Base-by-base conservation (phyloP, 2,888 invertebrate genomes). In the Dicycla oo region DNA sequence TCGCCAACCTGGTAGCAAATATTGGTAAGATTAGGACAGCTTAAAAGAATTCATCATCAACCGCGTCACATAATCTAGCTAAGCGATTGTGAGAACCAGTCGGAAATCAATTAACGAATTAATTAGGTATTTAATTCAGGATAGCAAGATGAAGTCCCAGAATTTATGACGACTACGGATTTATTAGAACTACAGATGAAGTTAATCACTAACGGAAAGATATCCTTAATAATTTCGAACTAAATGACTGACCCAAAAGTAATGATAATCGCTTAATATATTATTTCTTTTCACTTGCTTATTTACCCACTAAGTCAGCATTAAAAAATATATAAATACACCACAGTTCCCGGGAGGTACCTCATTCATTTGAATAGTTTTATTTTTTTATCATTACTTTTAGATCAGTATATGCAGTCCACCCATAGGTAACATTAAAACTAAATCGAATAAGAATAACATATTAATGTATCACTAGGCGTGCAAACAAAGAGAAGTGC, bases 1-100 rank as follows among this genome's bases (percentile, higher is more conserved):
- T 98, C 98, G 60, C 98, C 98, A 83, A 98, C 97, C 98, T 98
- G 91, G 3, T 80, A 72, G 75, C 67, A 77, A 70, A 71, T 65
- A 34, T 63, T 61, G 2, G 10, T 38, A 43, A 62, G 8, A 3
- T 78, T 61, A 64, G n/a, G 13, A 54, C 30, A 45, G 13, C 13
- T 18, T 18, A 23, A 49, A 30, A 30, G 26, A 45, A 15, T 1
- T n/a, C 7, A 34, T 18, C 10, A 62, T n/a, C 47, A 30, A 30
- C 15, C 30, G 13, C 47, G 47, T 62, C 15, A 62, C 2, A 20
- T 45, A 45, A 61, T 45, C 45, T 20, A 5, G 8, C 61, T 20
- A 26, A 26, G 26, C 26, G 13, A 11, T 43, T 20, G 26, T 26
- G 45, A 30, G 18, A 30, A 2, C 15, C 49, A n/a, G 30, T 49